Base-by-base conservation (phyloP, 2,113 vertebrate genomes). In the Cercocebus atys region DNA sequence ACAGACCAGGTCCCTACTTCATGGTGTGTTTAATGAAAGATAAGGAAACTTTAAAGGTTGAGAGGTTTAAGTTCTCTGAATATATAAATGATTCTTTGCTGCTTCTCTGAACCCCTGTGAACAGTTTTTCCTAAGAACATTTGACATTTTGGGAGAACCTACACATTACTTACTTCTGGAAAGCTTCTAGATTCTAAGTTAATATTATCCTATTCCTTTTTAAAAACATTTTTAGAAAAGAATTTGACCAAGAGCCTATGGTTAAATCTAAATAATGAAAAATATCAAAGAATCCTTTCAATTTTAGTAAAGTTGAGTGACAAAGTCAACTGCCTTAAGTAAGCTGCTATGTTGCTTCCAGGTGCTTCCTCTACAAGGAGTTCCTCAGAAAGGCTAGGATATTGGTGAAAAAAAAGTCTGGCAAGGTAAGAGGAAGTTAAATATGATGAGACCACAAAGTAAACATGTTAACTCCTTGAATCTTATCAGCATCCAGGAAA, bases 341-440 rank as follows among this genome's bases (percentile, higher is more conserved):
- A 14, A 57, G 78, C 10, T 13, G 25, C 47, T 68, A 1, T 35
- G 64, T 50, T 91, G 16, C 20, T 12, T 11, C 64, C 88, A 97
- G 92, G 70, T 83, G 90, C 50, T 68, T 95, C 97, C 88, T 82
- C 52, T 66, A 32, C 23, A 12, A 59, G 20, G 86, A 35, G 27
- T 38, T 47, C 32, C 82, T 73, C 59, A 12, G 35, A 81, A 50
- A 10, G 84, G 52, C 35, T 35, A 35, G 43, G 52, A 66, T 35
- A 50, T 2, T 75, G 59, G 27, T 73, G n/a, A 61, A 32, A 47
- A 70, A 47, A 55, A 11, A 30, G 43, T 91, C 50, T 93, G 88
- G n/a, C 93, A 91, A 88, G 14, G 66, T 32, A n/a, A 90, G 50
- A 96, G 88, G 93, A 94, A 97, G 78, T 25, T n/a, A 70, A 10